Conservation (phyloP, 2,888 invertebrate species). For the Molanna angustata region DNA sequence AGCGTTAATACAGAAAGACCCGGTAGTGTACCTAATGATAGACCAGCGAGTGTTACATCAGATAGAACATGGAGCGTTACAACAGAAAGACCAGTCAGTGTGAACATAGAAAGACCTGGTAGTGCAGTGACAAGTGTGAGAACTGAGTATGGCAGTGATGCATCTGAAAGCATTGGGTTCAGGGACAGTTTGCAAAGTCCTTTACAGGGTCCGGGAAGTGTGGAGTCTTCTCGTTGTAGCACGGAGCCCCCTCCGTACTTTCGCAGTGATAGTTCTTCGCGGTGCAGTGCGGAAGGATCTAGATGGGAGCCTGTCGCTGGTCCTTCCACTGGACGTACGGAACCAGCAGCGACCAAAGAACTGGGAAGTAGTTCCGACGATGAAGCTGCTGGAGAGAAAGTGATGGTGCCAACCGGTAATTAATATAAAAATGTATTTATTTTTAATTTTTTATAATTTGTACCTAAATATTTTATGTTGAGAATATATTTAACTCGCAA, state of each 20-base stretch:
- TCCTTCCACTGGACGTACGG: slow-evolving; percentile 29
- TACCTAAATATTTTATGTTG: too few species aligned
- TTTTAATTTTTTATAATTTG: neutral
- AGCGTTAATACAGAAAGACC: slow-evolving; percentile 3
- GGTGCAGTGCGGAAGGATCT: slow-evolving; percentile 42
- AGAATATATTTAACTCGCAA: too few species aligned
- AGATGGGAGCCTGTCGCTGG: slow-evolving; percentile 1
- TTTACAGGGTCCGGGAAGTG: neutral
- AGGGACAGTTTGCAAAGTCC: neutral
- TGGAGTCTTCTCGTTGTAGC: neutral
- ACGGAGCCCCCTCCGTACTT: neutral
- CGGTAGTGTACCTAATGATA: neutral
- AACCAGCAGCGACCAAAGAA: slow-evolving; percentile 8
- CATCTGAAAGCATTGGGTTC: too few species aligned
- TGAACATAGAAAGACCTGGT: too few species aligned
- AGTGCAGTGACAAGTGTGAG: too few species aligned
- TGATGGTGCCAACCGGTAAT: slow-evolving; percentile 56
- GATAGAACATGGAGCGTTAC: too few species aligned
- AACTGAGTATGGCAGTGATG: too few species aligned
- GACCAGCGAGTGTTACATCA: slow-evolving; percentile 1
- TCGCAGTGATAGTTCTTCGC: slow-evolving; percentile 38
- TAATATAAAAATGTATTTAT: neutral
- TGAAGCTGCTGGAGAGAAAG: slow-evolving; percentile 38
- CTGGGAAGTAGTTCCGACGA: slow-evolving; percentile 20
- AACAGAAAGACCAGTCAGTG: too few species aligned